Evolutionary conservation across 2,888 invertebrate species (phyloP), one percentile per base, ranked within the genome.

Genomic region (Brassicogethes aeneus): DNA sequence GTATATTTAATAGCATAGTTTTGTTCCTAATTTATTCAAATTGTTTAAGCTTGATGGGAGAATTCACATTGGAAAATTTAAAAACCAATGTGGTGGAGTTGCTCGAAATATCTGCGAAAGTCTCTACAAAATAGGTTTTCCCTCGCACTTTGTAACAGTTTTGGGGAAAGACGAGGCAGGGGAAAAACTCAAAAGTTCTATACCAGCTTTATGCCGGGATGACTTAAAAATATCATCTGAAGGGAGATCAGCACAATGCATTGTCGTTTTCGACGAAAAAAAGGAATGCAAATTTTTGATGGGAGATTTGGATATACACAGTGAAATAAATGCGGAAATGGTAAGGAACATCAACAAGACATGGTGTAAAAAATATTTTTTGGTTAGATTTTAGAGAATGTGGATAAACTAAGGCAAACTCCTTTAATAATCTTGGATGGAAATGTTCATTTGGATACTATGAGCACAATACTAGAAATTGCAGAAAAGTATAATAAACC

Each of bases 41-140:
- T n/a, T n/a, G n/a, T n/a, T 75, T 31, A 72, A 89, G 82, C 59
- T 84, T 38, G 82, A 92, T 59, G 92, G 91, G 16, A 78, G 85
- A 45, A 89, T 89, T 0, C 82, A 89, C 60, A 65, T 69, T 0
- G 82, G 85, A 15, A 65, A 68, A 42, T 77, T 80, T 17, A 70
- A 74, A 34, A 76, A 78, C 55, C 76, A 77, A 41, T 79, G 79
- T 3, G 96, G 96, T 8, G 97, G 97, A 10, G 97, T 97, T 1
- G 96, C 82, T 0, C 76, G 95, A 37, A 97, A 97, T 66, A 75
- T 96, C 39, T 89, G 91, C 1, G 91, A 93, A 56, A 89, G 88
- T 14, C 70, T 97, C 37, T 76, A 76, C 55, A 80, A 85, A 55
- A 72, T 94, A 16, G 80, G 82, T 23, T 74, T 74, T 0, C 51